Evolutionary conservation across 2,113 vertebrate species (phyloP).

Genomic region (Dolichotis patagonum): DNA sequence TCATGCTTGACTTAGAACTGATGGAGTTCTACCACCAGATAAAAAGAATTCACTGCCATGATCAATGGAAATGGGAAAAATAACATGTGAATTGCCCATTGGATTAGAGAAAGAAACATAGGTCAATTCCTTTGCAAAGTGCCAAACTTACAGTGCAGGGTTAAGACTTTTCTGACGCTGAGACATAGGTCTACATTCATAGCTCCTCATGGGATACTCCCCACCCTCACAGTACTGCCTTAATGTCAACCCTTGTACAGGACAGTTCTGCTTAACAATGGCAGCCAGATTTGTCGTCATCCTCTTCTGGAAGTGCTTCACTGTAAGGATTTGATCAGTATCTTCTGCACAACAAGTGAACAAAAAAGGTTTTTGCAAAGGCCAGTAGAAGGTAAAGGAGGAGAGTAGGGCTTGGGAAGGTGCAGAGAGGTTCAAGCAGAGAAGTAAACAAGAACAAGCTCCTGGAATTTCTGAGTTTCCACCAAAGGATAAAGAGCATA

Average conservation of each 20-base stretch:
- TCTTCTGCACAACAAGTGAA: slow-evolving; percentile 9
- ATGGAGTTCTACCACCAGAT: slow-evolving; percentile 50
- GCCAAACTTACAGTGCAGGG: background rate
- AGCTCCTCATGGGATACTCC: background rate
- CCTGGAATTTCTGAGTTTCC: background rate
- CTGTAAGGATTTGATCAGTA: slow-evolving; percentile 4
- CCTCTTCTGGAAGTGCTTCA: slow-evolving; percentile 46
- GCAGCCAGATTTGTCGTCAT: background rate
- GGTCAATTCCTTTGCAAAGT: slow-evolving; percentile 38
- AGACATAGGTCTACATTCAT: slow-evolving; percentile 45
- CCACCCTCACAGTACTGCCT: background rate
- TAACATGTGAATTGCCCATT: background rate
- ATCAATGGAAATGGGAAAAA: slow-evolving; percentile 63
- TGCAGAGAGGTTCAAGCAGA: background rate
- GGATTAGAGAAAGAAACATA: slow-evolving; percentile 30
- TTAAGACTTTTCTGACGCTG: slow-evolving; percentile 42
- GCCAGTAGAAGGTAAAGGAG: background rate
- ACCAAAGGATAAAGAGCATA: background rate
- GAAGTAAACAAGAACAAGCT: background rate
- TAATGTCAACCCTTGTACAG: background rate
- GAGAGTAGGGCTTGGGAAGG: no score
- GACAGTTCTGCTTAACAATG: slow-evolving; percentile 10
- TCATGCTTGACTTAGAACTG: slow-evolving; percentile 51
- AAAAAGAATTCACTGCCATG: background rate
- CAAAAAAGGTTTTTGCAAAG: background rate